Percentiles rank a stretch among this genome's conserved stretches.
Evolutionary conservation across 2,113 vertebrate genomes (phyloP).

Genomic region (Vulpes vulpes): DNA sequence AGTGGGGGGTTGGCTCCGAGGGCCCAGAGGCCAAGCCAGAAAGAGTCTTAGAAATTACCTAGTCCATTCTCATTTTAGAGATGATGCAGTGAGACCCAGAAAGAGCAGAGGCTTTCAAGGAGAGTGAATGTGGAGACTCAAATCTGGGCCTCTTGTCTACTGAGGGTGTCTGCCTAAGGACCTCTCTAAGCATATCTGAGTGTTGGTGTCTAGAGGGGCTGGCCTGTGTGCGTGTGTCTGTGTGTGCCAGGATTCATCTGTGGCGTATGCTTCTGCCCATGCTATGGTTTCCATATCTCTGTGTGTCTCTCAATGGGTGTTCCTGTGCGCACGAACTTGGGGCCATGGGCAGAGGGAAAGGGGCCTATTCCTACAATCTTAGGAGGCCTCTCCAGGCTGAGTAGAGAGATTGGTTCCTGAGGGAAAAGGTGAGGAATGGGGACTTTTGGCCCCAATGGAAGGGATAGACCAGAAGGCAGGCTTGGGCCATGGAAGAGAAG

Average conservation of each 20-base stretch:
- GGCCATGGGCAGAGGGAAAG: not conserved
- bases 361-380: not conserved
- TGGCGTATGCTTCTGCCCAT: not conserved
- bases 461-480: not conserved
- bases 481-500: not conserved
- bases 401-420: not conserved
- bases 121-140: not conserved
- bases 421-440: not conserved
- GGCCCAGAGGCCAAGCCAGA: not conserved
- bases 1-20: not conserved
- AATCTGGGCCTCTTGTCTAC: not conserved
- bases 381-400: constrained; percentile 5
- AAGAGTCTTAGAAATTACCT: constrained; percentile 22
- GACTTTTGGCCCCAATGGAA: not conserved
- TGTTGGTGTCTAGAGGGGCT: not conserved
- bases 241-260: not conserved
- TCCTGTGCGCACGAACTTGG: not conserved
- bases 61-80: not conserved
- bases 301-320: not conserved
- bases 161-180: not conserved
- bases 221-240: not conserved
- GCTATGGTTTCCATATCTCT: not conserved
- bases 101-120: not conserved
- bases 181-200: not conserved
- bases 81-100: not conserved